Evolutionary conservation across 1,140 invertebrate genomes (phyloP).

Genomic region (Glomeris maerens): DNA sequence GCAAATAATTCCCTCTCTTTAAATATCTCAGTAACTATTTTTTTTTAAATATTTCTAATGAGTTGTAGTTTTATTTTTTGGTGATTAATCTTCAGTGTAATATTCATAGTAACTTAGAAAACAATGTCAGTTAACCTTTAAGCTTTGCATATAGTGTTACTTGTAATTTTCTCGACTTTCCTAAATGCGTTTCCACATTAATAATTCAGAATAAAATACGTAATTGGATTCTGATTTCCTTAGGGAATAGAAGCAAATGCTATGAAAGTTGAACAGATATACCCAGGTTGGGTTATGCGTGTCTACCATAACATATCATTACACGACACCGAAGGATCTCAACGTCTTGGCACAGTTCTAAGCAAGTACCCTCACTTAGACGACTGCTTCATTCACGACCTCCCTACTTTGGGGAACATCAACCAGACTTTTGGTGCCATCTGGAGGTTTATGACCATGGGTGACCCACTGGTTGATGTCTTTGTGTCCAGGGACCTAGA

Average conservation of each 20-base stretch:
- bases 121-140: too few relatives aligned
- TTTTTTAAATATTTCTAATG: too few relatives aligned
- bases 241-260: not conserved
- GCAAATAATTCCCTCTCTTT: too few relatives aligned
- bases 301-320: not conserved
- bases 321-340: not conserved
- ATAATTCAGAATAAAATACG: too few relatives aligned
- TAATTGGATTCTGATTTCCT: not conserved
- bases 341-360: not conserved
- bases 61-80: too few relatives aligned
- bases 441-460: slow-evolving; percentile 20
- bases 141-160: too few relatives aligned
- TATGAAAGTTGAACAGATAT: not conserved
- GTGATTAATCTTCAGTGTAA: too few relatives aligned
- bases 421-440: slow-evolving; percentile 1
- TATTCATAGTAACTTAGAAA: too few relatives aligned
- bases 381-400: not conserved
- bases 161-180: too few relatives aligned
- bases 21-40: too few relatives aligned
- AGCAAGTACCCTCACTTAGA: not conserved
- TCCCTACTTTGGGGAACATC: not conserved
- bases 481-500: slow-evolving; percentile 20
- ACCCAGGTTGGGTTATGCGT: not conserved
- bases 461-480: slow-evolving; percentile 17
- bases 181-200: too few relatives aligned